Evolutionary conservation across 2,113 vertebrate species (phyloP).

Genomic region (Peromyscus californicus): DNA sequence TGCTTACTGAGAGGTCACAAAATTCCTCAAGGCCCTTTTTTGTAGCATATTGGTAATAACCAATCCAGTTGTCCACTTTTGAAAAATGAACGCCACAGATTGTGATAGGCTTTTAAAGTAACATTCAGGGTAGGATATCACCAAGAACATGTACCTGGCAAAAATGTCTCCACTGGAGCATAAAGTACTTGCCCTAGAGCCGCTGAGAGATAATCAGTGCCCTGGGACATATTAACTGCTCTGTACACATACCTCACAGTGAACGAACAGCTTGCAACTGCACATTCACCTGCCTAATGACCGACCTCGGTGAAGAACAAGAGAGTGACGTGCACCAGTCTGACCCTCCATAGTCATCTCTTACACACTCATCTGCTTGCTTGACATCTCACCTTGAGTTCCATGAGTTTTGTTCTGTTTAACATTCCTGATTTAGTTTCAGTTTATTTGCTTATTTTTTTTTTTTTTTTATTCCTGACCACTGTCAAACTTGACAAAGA

Average conservation of each 20-base stretch:
- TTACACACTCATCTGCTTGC: constrained; percentile 51
- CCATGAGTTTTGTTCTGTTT: constrained; percentile 55
- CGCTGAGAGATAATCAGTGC: constrained; percentile 86
- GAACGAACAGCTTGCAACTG: constrained; percentile 86
- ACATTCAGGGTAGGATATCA: constrained; percentile 83
- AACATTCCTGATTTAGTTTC: constrained; percentile 53
- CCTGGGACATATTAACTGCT: constrained; percentile 85
- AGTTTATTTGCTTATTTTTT: constrained; percentile 41
- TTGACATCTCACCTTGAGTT: constrained; percentile 13
- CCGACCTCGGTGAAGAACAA: constrained; percentile 85
- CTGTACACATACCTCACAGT: constrained; percentile 79
- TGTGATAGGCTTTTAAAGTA: constrained; percentile 85
- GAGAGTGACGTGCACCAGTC: constrained; percentile 81
- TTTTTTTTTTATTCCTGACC: constrained; percentile 64
- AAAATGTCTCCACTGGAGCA: constrained; percentile 86
- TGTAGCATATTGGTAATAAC: constrained; percentile 85
- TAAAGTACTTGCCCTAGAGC: constrained; percentile 88
- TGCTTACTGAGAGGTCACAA: not conserved
- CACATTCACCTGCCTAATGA: constrained; percentile 84
- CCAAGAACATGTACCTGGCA: constrained; percentile 86
- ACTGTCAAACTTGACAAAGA: not conserved
- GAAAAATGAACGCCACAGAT: constrained; percentile 85
- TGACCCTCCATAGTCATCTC: constrained; percentile 16
- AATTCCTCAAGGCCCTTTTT: constrained; percentile 63
- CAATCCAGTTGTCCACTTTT: constrained; percentile 81